Evolutionary conservation across 2,797 vertebrate genomes (phyloP), one percentile per base, ranked within the genome.

Genomic region (Astyanax mexicanus): DNA sequence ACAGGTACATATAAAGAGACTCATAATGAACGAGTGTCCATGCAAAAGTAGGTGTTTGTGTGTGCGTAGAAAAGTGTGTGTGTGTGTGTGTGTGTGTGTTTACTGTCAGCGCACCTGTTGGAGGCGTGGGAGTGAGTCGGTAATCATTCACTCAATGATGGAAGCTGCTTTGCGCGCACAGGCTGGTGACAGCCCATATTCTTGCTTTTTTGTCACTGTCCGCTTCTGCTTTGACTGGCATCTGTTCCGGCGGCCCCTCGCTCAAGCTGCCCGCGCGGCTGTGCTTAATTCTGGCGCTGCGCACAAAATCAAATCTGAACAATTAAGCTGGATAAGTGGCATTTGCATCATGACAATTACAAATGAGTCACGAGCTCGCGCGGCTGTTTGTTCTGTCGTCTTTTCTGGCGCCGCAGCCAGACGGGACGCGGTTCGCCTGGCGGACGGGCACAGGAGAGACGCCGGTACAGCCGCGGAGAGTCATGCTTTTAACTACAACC

Each of bases 81-180:
- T 11, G 40, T 65, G 65, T n/a, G n/a, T 32, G 29, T 32, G 29
- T 32, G 5, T 32, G 5, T 32, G 32, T 32, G 29, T 32, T 29
- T 29, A 19, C 17, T 72, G 70, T 38, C 40, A 29, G 70, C 21
- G n/a, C 70, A 78, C 75, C 80, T 78, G 75, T 62, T 70, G 70
- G 70, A 72, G 57, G 79, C 27, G 62, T 80, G 29, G 60, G 44
- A 74, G 70, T 65, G 12, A 66, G 65, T 65, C 75, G 49, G 60
- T 76, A 76, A 81, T 77, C 60, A 58, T 47, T 55, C 61, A 68
- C 67, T 65, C 71, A 80, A 83, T 68, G 81, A 72, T 57, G 40
- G 45, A 47, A 61, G 73, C 57, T 42, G 49, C 78, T 75, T 52
- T 72, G 29, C 32, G 17, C 66, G 47, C 29, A 1, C 13, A 25